A percentile compares a stretch with the other conserved stretches of the same genome.
Conservation (phyloP, 2,888 invertebrate species). For the Drosophila nr. perissopoda region DNA sequence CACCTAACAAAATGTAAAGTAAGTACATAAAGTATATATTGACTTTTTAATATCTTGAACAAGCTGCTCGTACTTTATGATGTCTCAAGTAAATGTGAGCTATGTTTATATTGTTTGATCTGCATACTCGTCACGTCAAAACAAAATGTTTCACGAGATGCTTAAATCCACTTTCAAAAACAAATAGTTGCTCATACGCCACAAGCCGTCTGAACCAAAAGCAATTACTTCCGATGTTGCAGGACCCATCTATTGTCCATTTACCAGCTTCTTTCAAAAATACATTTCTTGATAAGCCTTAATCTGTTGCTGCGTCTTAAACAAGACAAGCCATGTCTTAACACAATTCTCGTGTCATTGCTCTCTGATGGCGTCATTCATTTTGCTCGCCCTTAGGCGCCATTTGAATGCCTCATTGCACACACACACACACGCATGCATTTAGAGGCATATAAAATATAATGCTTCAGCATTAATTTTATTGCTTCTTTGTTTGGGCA, state of each 20-base stretch:
- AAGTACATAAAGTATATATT: slow-evolving; percentile 27
- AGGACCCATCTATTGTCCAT: neutral
- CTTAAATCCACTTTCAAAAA: neutral
- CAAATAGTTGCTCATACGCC: neutral
- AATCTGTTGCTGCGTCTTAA: slow-evolving; percentile 2
- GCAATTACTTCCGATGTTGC: neutral
- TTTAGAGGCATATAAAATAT: slow-evolving; percentile 38
- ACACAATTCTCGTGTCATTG: slow-evolving; percentile 10
- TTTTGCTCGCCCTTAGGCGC: slow-evolving; percentile 46
- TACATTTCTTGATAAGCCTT: slow-evolving; percentile 3
- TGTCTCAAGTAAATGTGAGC: neutral
- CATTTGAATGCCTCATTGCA: slow-evolving; percentile 60
- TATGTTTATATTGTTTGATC: neutral
- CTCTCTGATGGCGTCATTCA: slow-evolving; percentile 44
- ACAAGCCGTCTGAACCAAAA: neutral
- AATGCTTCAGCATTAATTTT: slow-evolving; percentile 67
- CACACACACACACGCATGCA: slow-evolving; percentile 28
- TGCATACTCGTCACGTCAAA: neutral
- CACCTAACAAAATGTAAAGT: slow-evolving; percentile 2
- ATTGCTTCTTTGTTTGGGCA: slow-evolving; percentile 51
- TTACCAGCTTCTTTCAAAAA: neutral
- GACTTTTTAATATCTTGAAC: neutral
- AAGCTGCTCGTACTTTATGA: neutral
- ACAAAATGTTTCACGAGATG: neutral
- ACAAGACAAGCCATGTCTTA: slow-evolving; percentile 5